These are phyloP conservation scores for Caloenas nicobarica DNA, from an alignment of 2,113 vertebrate species.

Conservation along the genomic window DNA sequence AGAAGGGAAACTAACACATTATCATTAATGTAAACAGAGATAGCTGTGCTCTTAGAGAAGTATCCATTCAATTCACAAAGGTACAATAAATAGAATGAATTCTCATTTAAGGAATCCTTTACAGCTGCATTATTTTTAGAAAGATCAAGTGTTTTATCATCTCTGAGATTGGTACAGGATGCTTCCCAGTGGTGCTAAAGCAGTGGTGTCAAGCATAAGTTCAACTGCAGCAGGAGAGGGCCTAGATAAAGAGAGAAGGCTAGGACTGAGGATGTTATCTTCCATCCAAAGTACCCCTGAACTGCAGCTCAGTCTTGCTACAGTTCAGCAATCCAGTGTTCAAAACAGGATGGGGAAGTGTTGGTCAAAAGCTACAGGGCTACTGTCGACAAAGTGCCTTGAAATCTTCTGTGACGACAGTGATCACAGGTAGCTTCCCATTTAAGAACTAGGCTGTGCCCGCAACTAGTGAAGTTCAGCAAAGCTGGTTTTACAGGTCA, in stretches of 20 bases:
- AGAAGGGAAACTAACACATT: conserved; percentile 33
- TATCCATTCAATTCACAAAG: neutral
- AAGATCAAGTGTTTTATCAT: neutral
- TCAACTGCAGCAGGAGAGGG: neutral
- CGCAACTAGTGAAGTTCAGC: neutral
- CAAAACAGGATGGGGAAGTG: neutral
- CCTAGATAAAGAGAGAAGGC: neutral
- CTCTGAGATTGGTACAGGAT: neutral
- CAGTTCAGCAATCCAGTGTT: neutral
- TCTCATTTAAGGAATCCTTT: neutral
- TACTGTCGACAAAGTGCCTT: neutral
- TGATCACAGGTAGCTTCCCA: accelerated
- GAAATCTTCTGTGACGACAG: neutral
- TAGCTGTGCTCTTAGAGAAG: neutral
- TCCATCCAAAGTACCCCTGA: neutral
- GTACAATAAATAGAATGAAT: neutral
- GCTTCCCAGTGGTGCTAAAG: neutral
- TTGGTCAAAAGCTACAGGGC: neutral
- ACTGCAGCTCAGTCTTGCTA: neutral
- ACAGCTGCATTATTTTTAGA: neutral
- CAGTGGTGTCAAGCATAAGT: neutral
- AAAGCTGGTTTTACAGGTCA: neutral
- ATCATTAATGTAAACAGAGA: conserved; percentile 25
- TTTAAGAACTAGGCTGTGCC: neutral
- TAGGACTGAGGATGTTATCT: neutral